Base-by-base conservation (phyloP, 2,888 invertebrate species). In the Boloria selene region DNA sequence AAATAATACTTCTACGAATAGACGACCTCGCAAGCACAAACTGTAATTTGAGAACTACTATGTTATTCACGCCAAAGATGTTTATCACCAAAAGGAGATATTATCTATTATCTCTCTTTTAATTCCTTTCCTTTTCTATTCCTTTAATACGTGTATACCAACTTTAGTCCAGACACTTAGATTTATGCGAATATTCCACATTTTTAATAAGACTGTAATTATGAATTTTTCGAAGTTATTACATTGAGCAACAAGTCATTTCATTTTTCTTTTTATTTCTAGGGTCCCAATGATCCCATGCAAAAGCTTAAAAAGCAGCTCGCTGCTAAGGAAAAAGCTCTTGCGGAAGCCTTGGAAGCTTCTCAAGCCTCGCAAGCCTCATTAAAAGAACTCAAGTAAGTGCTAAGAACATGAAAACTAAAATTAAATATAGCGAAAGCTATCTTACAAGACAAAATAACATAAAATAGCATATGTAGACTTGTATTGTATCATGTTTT, bases 271-370 rank as follows among this genome's bases (percentile, higher is more conserved):
- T 66, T 17, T 70, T 51, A 67, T 69, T 76, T 26, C 7, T 79
- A 95, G 94, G 96, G 96, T 51, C 95, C 96, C 60, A 95, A 96
- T 58, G 98, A 98, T 84, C 96, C 97, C 1, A 94, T 97, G 71
- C 96, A 96, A 74, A 96, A 96, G 79, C 82, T 98, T 74, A 97
- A 96, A 85, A 97, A 97, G 75, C 97, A 98, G 84, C 88, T 98
- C 38, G 96, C 96, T 22, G 98, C 98, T 73, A 97, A 96, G 78
- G 97, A 97, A 75, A 96, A 96, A 75, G 94, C 95, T 1, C 84
- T 97, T 4, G 85, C 93, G 3, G 96, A 96, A 71, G 96, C 96
- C 79, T 94, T 95, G 72, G 95, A 96, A 76, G 95, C 96, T 0
- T 94, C 96, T 1, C 93, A 94, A 75, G 95, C 96, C 4, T 93